Evolutionary conservation across 2,888 invertebrate species (phyloP), one percentile per base, ranked within the genome.

Genomic region (Fissipunctia ypsillon): DNA sequence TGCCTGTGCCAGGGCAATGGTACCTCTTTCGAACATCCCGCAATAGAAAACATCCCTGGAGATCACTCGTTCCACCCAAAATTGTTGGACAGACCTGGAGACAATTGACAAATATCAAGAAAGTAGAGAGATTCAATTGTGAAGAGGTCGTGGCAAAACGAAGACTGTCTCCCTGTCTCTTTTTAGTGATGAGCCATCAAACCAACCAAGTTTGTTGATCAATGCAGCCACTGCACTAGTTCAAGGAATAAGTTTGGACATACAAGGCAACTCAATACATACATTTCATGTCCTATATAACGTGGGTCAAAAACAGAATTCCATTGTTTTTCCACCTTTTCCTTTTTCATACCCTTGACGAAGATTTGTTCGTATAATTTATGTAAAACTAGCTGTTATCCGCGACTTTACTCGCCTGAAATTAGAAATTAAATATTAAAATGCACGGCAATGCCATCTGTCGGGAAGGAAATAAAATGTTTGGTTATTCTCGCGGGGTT

Each of bases 351-450:
- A 72, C 78, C 76, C 80, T 64, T 84, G 76, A 83, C 78, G 78
- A 81, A 83, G 87, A 85, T 85, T 87, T 87, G 83, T 87, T 77
- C 69, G 19, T 87, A 81, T 87, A 74, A 85, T 66, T 87, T 87
- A 85, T 85, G 81, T 81, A 87, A 73, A 81, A 83, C 87, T 78
- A 87, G 74, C 81, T 66, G 76, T 83, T 85, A 87, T 80, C 78
- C 87, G 69, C 73, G 85, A 80, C 85, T 85, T 83, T 78, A 83
- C 78, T 87, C 68, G 65, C 31, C 61, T 71, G 81, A 79, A 85
- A 85, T 85, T 83, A 87, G 85, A 85, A 85, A 85, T 87, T 85
- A 85, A 85, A 85, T 85, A 85, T 85, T 85, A 76, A 85, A 74
- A 78, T 45, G 77, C 66, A 25, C 74, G 57, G 77, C 68, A 67